phyloP scores from a whole-genome alignment of 2,797 vertebrate genomes.

The Pantherophis alleghaniensis region DNA sequence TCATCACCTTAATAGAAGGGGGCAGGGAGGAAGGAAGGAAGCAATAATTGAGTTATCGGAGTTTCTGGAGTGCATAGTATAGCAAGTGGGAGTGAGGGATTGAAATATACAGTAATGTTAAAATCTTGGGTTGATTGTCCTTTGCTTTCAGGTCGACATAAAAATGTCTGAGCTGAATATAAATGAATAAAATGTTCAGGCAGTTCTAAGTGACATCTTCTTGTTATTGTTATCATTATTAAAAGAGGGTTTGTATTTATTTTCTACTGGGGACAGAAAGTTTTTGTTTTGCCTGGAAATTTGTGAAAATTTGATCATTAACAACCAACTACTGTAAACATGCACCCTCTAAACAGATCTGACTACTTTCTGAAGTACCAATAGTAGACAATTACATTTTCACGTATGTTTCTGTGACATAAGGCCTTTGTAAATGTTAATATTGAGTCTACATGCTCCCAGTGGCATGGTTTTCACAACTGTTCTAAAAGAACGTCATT shows the following conservation, averaged over 20 bases:
- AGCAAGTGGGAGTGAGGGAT: background rate
- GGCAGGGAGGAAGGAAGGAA: background rate
- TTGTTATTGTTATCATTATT: background rate
- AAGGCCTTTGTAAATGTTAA: background rate
- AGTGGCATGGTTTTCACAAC: background rate
- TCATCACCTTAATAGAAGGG: slow-evolving; percentile 3
- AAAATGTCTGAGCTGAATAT: background rate
- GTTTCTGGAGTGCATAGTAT: background rate
- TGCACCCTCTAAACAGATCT: background rate
- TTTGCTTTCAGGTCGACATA: background rate
- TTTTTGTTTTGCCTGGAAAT: background rate
- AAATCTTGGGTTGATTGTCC: background rate
- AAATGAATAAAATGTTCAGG: background rate
- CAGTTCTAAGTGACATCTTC: background rate
- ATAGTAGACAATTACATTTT: background rate
- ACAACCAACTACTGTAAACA: background rate
- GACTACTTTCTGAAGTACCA: background rate
- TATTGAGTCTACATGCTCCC: background rate
- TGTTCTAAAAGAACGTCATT: background rate
- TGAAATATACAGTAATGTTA: background rate
- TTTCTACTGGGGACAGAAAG: background rate
- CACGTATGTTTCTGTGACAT: background rate
- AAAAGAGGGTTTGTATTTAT: background rate
- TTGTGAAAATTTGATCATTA: background rate
- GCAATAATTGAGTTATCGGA: background rate